A percentile compares a stretch with the other conserved stretches of the same genome.
These are phyloP conservation scores for Drosophila littoralis DNA, from an alignment of 1,140 invertebrate genomes.

Conservation along the genomic window DNA sequence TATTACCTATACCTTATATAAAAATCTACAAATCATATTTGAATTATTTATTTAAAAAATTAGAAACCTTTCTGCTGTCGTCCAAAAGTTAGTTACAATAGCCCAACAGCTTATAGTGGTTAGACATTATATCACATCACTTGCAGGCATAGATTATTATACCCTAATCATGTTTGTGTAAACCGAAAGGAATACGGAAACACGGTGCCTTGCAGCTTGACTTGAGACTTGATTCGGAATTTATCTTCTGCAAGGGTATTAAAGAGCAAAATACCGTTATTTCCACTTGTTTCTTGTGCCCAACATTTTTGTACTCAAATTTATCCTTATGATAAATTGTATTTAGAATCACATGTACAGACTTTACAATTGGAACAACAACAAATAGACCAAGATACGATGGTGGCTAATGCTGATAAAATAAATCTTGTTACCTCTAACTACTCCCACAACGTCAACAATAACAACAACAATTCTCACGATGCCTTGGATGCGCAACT, in stretches of 20 bases:
- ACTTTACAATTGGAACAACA: conserved; percentile 86
- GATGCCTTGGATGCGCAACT: conserved; percentile 55
- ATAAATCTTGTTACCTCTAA: conserved; percentile 85
- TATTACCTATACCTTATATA: too few relatives aligned
- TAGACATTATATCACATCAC: too few relatives aligned
- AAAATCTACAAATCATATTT: too few relatives aligned
- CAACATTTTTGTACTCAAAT: conserved; percentile 56
- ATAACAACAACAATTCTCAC: conserved; percentile 53
- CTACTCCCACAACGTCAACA: conserved; percentile 59
- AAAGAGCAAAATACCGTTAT: not conserved
- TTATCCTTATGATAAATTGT: conserved; percentile 84
- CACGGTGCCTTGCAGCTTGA: too few relatives aligned
- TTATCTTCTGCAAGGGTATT: conserved; percentile 20
- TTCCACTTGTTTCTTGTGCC: conserved; percentile 40
- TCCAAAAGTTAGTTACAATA: too few relatives aligned
- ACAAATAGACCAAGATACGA: conserved; percentile 86
- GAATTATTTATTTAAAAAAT: too few relatives aligned
- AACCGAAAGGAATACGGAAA: too few relatives aligned
- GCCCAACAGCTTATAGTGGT: too few relatives aligned
- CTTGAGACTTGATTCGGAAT: not conserved
- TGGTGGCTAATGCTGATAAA: conserved; percentile 85
- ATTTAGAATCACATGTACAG: conserved; percentile 87
- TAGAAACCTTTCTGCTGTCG: too few relatives aligned
- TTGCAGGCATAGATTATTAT: too few relatives aligned
- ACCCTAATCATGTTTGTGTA: too few relatives aligned